These are phyloP conservation scores for Telmatherina bonti DNA, from an alignment of 2,797 vertebrate species.

Conservation along the genomic window DNA sequence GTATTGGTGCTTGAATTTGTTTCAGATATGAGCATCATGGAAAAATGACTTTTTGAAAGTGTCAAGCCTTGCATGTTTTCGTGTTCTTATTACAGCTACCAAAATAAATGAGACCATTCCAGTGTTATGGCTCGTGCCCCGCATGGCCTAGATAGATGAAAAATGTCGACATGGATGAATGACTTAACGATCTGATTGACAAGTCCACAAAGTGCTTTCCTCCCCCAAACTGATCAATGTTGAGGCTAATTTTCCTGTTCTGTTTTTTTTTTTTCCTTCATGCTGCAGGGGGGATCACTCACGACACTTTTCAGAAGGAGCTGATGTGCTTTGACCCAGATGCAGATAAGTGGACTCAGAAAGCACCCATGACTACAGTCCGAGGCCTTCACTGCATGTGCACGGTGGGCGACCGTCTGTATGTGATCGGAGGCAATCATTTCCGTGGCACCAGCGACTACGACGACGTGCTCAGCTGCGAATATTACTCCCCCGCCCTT, in stretches of 20 bases:
- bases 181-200: slow-evolving; percentile 46
- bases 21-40: slow-evolving; percentile 3
- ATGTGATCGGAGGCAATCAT: slow-evolving; percentile 98
- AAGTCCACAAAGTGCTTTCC: slow-evolving; percentile 31
- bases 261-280: slow-evolving; percentile 6
- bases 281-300: slow-evolving; percentile 94
- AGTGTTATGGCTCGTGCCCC: neutral
- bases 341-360: slow-evolving; percentile 98
- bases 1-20: slow-evolving; percentile 7
- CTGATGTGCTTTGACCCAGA: slow-evolving; percentile 99
- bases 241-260: slow-evolving; percentile 26
- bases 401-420: slow-evolving; percentile 96
- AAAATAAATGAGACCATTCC: slow-evolving; percentile 4
- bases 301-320: slow-evolving; percentile 99
- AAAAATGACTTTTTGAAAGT: slow-evolving; percentile 1
- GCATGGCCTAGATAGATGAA: slow-evolving; percentile 29
- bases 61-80: neutral
- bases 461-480: slow-evolving; percentile 97
- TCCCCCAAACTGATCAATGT: slow-evolving; percentile 14
- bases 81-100: neutral
- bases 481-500: slow-evolving; percentile 96
- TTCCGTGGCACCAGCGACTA: slow-evolving; percentile 98
- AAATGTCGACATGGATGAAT: slow-evolving; percentile 18
- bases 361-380: slow-evolving; percentile 96
- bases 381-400: slow-evolving; percentile 99